Evolutionary conservation across 1,140 invertebrate genomes (phyloP).

Genomic region (Psix sp.): DNA sequence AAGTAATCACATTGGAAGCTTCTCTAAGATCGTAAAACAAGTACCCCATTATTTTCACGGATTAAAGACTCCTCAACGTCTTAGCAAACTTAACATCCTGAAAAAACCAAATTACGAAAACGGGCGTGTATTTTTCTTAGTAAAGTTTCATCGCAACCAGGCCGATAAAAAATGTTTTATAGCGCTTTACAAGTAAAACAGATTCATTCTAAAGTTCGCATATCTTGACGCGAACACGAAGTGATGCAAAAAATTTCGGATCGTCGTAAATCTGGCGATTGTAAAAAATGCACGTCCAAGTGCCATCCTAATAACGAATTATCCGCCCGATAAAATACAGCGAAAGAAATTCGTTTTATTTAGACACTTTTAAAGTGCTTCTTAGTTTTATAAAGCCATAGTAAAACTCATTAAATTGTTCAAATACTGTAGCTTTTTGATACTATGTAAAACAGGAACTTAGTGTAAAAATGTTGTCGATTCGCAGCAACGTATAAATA

Average conservation of each 20-base stretch:
- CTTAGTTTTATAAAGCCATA: too few relatives aligned
- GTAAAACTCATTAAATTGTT: too few relatives aligned
- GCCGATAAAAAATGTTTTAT: slow-evolving; percentile 23
- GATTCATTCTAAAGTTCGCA: slow-evolving; percentile 27
- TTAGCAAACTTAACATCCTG: slow-evolving; percentile 20
- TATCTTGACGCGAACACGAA: slow-evolving; percentile 30
- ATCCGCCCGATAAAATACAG: neutral
- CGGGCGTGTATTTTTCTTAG: neutral
- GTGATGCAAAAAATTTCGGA: slow-evolving; percentile 21
- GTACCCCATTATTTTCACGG: slow-evolving; percentile 1
- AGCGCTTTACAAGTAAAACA: slow-evolving; percentile 26
- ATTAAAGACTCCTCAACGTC: neutral
- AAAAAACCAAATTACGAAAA: neutral
- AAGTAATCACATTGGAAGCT: slow-evolving; percentile 28
- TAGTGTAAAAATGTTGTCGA: too few relatives aligned
- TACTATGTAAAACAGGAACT: too few relatives aligned
- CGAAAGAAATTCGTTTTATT: neutral
- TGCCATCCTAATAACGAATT: neutral
- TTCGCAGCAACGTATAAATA: too few relatives aligned
- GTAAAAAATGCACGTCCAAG: too few relatives aligned
- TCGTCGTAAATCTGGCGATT: slow-evolving; percentile 35
- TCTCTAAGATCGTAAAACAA: slow-evolving; percentile 8
- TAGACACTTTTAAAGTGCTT: too few relatives aligned
- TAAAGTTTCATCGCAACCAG: neutral
- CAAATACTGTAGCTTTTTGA: too few relatives aligned